Percentiles rank a stretch among this genome's conserved stretches.
Evolutionary conservation across 2,888 invertebrate genomes (phyloP).

Genomic region (Lobophora halterata): DNA sequence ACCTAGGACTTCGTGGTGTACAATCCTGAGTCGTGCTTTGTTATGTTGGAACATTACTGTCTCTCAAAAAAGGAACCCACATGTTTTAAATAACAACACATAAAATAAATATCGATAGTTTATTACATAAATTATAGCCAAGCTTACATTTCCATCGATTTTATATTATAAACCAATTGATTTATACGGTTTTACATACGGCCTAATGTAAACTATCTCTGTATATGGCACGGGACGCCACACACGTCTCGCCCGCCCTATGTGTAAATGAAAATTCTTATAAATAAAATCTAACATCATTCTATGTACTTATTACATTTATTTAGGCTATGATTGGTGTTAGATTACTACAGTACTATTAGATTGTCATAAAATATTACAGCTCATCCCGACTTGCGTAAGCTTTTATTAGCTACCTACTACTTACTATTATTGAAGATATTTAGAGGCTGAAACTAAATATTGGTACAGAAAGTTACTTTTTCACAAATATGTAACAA

Average conservation of each 20-base stretch:
- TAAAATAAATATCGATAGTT: constrained; percentile 72
- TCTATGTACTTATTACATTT: constrained; percentile 68
- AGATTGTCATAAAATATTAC: constrained; percentile 43
- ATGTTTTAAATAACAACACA: constrained; percentile 40
- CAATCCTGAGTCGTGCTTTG: too few relatives aligned
- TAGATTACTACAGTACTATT: constrained; percentile 60
- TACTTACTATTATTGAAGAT: constrained; percentile 33
- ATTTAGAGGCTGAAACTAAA: constrained; percentile 53
- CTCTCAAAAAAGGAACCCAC: not conserved
- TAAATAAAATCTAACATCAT: constrained; percentile 74
- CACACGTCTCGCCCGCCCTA: constrained; percentile 36
- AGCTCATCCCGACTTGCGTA: constrained; percentile 45
- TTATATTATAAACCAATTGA: constrained; percentile 67
- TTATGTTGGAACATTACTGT: too few relatives aligned
- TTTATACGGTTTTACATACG: constrained; percentile 65
- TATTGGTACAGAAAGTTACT: too few relatives aligned
- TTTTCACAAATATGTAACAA: too few relatives aligned
- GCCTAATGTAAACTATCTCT: constrained; percentile 59
- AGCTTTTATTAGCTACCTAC: constrained; percentile 53
- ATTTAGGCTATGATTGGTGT: constrained; percentile 78
- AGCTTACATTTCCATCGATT: constrained; percentile 74
- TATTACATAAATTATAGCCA: constrained; percentile 80
- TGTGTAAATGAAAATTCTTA: constrained; percentile 68
- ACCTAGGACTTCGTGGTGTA: too few relatives aligned
- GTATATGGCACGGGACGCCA: constrained; percentile 47